A percentile compares a stretch with the other conserved stretches of the same genome.
phyloP scores from a whole-genome alignment of 1,140 invertebrate species.

The Lepidurus apus region DNA sequence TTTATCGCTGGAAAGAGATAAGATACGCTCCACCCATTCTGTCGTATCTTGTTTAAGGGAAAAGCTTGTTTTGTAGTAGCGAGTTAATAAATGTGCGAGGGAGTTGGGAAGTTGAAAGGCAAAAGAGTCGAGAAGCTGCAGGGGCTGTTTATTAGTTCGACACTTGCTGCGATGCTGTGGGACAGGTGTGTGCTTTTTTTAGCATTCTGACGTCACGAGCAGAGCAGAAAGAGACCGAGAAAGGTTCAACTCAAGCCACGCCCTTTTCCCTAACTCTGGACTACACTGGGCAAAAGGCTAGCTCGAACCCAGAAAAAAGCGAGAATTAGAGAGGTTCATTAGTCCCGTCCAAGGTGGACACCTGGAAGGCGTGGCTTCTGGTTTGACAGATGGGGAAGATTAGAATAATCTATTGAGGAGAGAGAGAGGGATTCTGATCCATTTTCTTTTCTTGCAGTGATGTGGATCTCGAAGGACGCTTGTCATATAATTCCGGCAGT shows the following conservation, averaged over 20 bases:
- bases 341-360: not conserved
- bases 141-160: constrained; percentile 10
- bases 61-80: not conserved
- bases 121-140: not conserved
- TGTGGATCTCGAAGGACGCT: constrained; percentile 46
- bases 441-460: constrained; percentile 47
- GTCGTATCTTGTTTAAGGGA: not conserved
- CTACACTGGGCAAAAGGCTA: not conserved
- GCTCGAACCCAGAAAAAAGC: not conserved
- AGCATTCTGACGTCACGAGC: constrained; percentile 10
- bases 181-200: constrained; percentile 25
- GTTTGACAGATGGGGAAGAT: not conserved
- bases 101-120: not conserved
- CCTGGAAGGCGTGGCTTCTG: not conserved
- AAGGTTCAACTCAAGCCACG: not conserved
- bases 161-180: constrained; percentile 16
- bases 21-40: not conserved
- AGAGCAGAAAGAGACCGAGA: not conserved
- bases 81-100: not conserved
- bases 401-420: not conserved
- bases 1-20: not conserved
- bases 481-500: constrained; percentile 52
- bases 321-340: not conserved
- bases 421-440: too few relatives aligned
- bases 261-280: not conserved